phyloP scores from a whole-genome alignment of 2,888 invertebrate genomes.

The Trachelus troglodyta region DNA sequence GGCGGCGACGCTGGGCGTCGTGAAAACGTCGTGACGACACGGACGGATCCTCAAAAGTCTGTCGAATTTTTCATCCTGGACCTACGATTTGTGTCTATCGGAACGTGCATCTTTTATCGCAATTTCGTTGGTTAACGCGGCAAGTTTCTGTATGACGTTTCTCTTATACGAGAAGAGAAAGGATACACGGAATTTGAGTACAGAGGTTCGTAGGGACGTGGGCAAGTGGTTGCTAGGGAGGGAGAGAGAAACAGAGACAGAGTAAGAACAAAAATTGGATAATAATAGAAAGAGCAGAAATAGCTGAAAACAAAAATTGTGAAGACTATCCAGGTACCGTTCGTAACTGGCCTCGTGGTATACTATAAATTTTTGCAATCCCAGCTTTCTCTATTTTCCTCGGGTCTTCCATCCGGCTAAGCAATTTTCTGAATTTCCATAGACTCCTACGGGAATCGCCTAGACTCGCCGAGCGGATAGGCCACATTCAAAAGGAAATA shows the following conservation, averaged over 20 bases:
- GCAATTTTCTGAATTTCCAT: slow-evolving; percentile 45
- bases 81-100: not conserved
- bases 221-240: slow-evolving; percentile 7
- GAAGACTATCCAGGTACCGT: not conserved
- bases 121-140: not conserved
- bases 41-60: not conserved
- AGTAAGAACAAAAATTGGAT: not conserved
- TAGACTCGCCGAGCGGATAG: not conserved
- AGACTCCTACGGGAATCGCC: slow-evolving; percentile 31
- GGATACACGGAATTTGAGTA: not conserved
- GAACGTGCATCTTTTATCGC: not conserved
- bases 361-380: not conserved
- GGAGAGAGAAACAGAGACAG: not conserved
- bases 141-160: not conserved
- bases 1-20: not conserved
- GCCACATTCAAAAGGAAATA: not conserved
- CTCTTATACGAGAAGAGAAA: not conserved
- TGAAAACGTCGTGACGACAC: not conserved
- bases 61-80: not conserved
- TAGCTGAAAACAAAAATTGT: not conserved
- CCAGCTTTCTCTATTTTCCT: not conserved
- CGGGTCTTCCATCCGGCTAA: slow-evolving; percentile 34
- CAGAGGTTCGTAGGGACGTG: slow-evolving; percentile 9
- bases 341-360: not conserved
- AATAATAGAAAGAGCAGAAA: not conserved